These are phyloP conservation scores for Muscina levida DNA, from an alignment of 2,888 invertebrate species.

Conservation along the genomic window DNA sequence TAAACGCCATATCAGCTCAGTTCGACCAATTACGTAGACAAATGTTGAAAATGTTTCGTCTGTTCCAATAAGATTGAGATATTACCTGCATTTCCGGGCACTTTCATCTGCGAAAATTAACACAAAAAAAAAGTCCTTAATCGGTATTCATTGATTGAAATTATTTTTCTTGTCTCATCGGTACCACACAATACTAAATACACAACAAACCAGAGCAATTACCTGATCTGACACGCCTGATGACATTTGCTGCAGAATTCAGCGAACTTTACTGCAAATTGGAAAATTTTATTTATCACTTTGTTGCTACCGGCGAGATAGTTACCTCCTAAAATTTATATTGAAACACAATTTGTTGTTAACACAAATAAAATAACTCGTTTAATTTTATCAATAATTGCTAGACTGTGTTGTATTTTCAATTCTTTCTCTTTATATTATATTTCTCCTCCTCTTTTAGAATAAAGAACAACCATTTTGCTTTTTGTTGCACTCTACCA, in stretches of 20 bases:
- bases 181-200: constrained; percentile 55
- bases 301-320: neutral
- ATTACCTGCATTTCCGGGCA: constrained; percentile 77
- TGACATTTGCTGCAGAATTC: constrained; percentile 86
- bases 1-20: too few species aligned
- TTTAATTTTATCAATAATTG: constrained; percentile 70
- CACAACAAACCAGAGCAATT: constrained; percentile 75
- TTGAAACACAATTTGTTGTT: constrained; percentile 71
- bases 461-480: constrained; percentile 67
- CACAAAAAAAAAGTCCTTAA: constrained; percentile 48
- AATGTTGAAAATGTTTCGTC: constrained; percentile 7
- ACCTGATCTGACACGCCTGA: constrained; percentile 95
- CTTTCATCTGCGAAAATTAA: constrained; percentile 71
- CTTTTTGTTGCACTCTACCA: constrained; percentile 58
- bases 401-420: constrained; percentile 65
- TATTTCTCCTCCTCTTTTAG: constrained; percentile 60
- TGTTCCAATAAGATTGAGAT: constrained; percentile 10
- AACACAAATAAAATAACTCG: constrained; percentile 73
- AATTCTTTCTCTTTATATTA: constrained; percentile 64
- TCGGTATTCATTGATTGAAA: neutral
- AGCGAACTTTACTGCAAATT: constrained; percentile 72
- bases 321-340: constrained; percentile 67
- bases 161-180: constrained; percentile 27
- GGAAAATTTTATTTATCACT: constrained; percentile 31
- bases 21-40: constrained; percentile 46